Base-by-base conservation (phyloP, 2,113 vertebrate species). In the Leptosomus discolor region DNA sequence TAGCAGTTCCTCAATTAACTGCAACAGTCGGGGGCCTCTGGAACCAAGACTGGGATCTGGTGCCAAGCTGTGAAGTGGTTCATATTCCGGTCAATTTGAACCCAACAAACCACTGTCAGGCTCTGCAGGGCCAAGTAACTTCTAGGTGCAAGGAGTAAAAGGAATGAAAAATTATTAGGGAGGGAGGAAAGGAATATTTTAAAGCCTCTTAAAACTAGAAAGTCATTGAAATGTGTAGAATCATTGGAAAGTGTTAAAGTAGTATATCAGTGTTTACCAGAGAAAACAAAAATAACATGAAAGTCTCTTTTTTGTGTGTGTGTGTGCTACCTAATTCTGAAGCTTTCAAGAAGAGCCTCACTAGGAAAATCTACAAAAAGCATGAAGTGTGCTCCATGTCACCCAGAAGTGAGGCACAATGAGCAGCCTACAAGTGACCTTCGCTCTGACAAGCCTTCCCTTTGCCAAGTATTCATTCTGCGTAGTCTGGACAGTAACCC, bases 401-500 rank as follows among this genome's bases (percentile, higher is more conserved):
- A 79, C 61, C 32, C 23, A 39, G 27, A 63, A 87, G 36, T 8
- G 43, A 90, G 30, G 29, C 19, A 7, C 45, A 26, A 32, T 1
- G 23, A 37, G 27, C 61, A 65, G 60, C 39, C 37, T 75, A 23
- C 39, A 80, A 43, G 32, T 0, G 3, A 58, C 20, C 24, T 79
- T 58, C 30, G 56, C n/a, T 61, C 37, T 64, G 60, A 63, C 16
- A 48, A 78, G n/a, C 26, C 23, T 69, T 69, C 24, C 32, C 32
- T 87, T 57, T 77, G 63, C 39, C 57, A 88, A 29, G 36, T 61
- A 16, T 16, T 30, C 37, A 19, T 82, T 74, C 60, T 4, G 0
- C 63, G 46, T 18, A 17, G 34, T 13, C 19, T 0, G 0, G 60
- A 54, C 68, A 90, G 22, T 53, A 18, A 3, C 20, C 21, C 39